Evolutionary conservation across 92 coral and sea anemone genomes (phyloP).

Genomic region (Chrysogorgia sp.): DNA sequence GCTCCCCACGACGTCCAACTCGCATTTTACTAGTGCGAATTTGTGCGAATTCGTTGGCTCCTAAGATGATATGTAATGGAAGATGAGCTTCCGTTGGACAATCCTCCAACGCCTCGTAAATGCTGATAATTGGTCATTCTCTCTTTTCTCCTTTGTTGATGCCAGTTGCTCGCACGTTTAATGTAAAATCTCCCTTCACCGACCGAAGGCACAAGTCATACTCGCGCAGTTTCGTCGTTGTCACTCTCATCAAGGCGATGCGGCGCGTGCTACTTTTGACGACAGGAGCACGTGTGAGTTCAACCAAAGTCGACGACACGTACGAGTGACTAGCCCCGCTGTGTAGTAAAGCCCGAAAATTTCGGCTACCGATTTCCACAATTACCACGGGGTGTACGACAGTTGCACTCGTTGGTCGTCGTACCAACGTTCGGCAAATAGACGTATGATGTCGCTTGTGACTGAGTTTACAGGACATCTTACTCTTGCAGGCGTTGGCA

Average conservation of each 20-base stretch:
- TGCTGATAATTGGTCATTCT: slow-evolving; percentile 27
- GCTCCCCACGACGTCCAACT: slow-evolving; percentile 51
- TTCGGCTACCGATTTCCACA: slow-evolving; percentile 34
- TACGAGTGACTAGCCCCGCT: slow-evolving; percentile 45
- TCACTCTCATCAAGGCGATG: slow-evolving; percentile 33
- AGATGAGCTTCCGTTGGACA: neutral
- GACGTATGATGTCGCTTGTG: no score
- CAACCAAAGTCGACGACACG: slow-evolving; percentile 32
- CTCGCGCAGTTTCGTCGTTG: slow-evolving; percentile 8
- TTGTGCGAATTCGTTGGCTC: slow-evolving; percentile 41
- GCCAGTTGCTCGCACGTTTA: slow-evolving; percentile 23
- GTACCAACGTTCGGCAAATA: neutral
- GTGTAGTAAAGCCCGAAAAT: slow-evolving; percentile 41
- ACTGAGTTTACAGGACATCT: neutral
- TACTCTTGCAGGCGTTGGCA: neutral
- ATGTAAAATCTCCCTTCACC: neutral
- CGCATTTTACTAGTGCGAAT: slow-evolving; percentile 26
- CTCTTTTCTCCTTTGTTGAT: slow-evolving; percentile 33
- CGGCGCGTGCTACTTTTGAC: slow-evolving; percentile 41
- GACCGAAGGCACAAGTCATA: neutral
- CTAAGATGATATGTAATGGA: neutral
- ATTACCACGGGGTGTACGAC: slow-evolving; percentile 51
- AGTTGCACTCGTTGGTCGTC: slow-evolving; percentile 1
- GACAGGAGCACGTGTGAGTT: slow-evolving; percentile 13
- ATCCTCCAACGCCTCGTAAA: slow-evolving; percentile 15